phyloP scores from a whole-genome alignment of 2,888 invertebrate genomes.

The Caenorhabditis becei region DNA sequence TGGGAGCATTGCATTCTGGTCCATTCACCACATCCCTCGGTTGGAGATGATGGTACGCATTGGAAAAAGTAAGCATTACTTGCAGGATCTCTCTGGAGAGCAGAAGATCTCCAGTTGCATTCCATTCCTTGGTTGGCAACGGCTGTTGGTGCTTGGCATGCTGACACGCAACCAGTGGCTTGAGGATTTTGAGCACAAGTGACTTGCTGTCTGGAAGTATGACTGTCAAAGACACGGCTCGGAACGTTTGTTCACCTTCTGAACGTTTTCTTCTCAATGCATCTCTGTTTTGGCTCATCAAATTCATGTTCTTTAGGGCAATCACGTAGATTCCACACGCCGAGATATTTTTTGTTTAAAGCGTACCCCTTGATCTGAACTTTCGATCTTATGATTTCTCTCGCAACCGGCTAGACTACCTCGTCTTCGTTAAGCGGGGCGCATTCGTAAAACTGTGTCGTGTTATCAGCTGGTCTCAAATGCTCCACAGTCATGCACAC shows the following conservation, averaged over 20 bases:
- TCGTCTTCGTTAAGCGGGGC: slow-evolving; percentile 78
- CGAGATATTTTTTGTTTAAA: slow-evolving; percentile 73
- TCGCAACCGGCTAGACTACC: slow-evolving; percentile 26
- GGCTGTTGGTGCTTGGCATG: slow-evolving; percentile 58
- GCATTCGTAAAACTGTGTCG: slow-evolving; percentile 74
- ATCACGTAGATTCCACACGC: slow-evolving; percentile 76
- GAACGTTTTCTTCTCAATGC: slow-evolving; percentile 73
- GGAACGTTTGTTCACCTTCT: slow-evolving; percentile 50
- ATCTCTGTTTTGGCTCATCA: slow-evolving; percentile 73
- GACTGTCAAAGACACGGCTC: background rate
- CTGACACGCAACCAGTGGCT: slow-evolving; percentile 61
- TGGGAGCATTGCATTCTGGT: slow-evolving; percentile 76
- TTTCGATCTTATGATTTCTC: background rate
- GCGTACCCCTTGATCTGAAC: slow-evolving; percentile 68
- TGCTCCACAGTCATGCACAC: slow-evolving; percentile 80
- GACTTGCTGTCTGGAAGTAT: slow-evolving; percentile 64
- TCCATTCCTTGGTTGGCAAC: slow-evolving; percentile 59
- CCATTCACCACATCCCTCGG: slow-evolving; percentile 80
- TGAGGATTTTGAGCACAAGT: slow-evolving; percentile 67
- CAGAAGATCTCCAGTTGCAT: slow-evolving; percentile 78
- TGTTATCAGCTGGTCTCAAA: slow-evolving; percentile 70
- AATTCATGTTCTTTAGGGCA: slow-evolving; percentile 77
- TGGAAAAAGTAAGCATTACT: slow-evolving; percentile 77
- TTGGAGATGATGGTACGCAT: slow-evolving; percentile 74
- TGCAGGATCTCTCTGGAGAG: slow-evolving; percentile 70